These are phyloP conservation scores for Oophaga pumilio DNA, from an alignment of 2,113 vertebrate genomes.

Conservation along the genomic window DNA sequence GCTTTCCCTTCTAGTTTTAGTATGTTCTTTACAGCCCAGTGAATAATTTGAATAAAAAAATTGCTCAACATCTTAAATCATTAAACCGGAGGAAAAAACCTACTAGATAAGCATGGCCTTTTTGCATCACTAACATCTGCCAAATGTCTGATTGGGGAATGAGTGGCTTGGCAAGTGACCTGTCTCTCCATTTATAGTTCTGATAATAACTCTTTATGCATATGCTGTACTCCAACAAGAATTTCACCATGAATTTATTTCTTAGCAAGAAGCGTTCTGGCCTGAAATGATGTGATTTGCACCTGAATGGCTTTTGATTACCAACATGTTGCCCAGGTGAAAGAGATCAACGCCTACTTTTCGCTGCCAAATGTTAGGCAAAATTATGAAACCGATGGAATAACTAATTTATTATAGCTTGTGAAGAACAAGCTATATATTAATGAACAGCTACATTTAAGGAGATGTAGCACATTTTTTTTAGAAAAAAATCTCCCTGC, in stretches of 20 bases:
- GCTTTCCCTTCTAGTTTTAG: constrained; percentile 57
- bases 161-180: constrained; percentile 58
- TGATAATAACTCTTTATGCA: constrained; percentile 59
- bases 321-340: constrained; percentile 57
- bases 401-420: constrained; percentile 13
- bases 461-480: neutral
- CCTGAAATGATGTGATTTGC: constrained; percentile 51
- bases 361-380: constrained; percentile 41
- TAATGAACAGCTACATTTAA: neutral
- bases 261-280: constrained; percentile 39
- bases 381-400: constrained; percentile 26
- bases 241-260: constrained; percentile 56
- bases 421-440: neutral
- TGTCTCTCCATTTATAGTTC: constrained; percentile 57
- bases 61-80: constrained; percentile 58
- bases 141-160: constrained; percentile 59
- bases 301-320: constrained; percentile 52
- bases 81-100: constrained; percentile 49
- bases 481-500: neutral
- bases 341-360: constrained; percentile 44
- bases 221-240: constrained; percentile 59
- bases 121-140: constrained; percentile 58
- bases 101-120: constrained; percentile 52
- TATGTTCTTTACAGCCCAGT: constrained; percentile 58
- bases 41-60: constrained; percentile 57